Percentiles rank a stretch among this genome's conserved stretches.
phyloP scores from a whole-genome alignment of 2,888 invertebrate species.

The Aspidiotus destructor region DNA sequence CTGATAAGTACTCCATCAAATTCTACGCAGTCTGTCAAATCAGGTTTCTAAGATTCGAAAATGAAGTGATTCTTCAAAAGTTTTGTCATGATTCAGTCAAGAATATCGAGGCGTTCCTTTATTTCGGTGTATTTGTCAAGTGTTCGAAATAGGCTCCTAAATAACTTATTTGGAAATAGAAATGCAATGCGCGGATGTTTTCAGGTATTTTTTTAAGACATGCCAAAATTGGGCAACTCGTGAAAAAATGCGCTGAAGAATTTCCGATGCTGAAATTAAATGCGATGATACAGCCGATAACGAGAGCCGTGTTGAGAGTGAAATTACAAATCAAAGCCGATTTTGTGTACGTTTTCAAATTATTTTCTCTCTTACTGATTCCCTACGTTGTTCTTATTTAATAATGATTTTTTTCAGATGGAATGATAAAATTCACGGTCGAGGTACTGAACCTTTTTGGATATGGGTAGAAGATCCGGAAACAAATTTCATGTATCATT shows the following conservation, averaged over 20 bases:
- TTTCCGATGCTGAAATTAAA: slow-evolving; percentile 77
- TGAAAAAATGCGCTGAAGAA: slow-evolving; percentile 75
- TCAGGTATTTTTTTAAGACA: slow-evolving; percentile 62
- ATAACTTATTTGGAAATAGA: too few species aligned
- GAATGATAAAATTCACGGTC: slow-evolving; percentile 85
- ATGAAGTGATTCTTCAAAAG: too few species aligned
- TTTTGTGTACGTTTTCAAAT: slow-evolving; percentile 42
- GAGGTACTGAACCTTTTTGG: slow-evolving; percentile 84
- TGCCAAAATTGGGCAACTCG: slow-evolving; percentile 59
- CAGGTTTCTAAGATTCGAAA: too few species aligned
- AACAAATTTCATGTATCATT: slow-evolving; percentile 88
- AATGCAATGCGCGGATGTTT: neutral
- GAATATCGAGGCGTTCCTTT: too few species aligned
- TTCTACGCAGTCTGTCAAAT: too few species aligned
- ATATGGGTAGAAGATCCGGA: slow-evolving; percentile 97
- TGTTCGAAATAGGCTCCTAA: too few species aligned
- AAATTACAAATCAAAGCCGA: slow-evolving; percentile 66
- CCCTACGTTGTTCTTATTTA: slow-evolving; percentile 12
- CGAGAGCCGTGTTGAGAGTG: slow-evolving; percentile 78
- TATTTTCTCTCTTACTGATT: neutral
- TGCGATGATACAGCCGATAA: slow-evolving; percentile 85
- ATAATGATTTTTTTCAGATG: slow-evolving; percentile 48
- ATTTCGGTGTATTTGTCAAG: too few species aligned
- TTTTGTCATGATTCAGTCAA: too few species aligned
- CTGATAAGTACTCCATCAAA: too few species aligned